A percentile compares a stretch with the other conserved stretches of the same genome.
These are phyloP conservation scores for Tuberolachnus salignus DNA, from an alignment of 2,888 invertebrate species.

Conservation along the genomic window DNA sequence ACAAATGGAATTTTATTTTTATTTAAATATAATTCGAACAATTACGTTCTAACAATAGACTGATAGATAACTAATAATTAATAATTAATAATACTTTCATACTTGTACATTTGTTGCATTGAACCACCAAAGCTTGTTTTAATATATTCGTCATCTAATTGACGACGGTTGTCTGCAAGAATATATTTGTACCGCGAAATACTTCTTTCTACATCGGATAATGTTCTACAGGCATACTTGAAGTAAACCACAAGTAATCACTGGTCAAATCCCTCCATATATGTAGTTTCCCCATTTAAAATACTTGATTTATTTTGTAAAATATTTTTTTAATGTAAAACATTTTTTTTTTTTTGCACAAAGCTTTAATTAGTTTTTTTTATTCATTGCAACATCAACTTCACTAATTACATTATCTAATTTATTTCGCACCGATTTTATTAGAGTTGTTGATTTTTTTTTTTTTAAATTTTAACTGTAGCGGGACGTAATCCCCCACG, in stretches of 20 bases:
- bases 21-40: too few relatives aligned
- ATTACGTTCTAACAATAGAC: too few relatives aligned
- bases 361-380: not conserved
- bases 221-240: not conserved
- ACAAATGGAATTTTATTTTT: too few relatives aligned
- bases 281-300: not conserved
- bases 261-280: not conserved
- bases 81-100: too few relatives aligned
- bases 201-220: not conserved
- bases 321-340: too few relatives aligned
- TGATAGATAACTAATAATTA: too few relatives aligned
- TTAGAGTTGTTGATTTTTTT: too few relatives aligned
- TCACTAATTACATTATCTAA: too few relatives aligned
- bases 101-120: conserved; percentile 3
- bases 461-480: too few relatives aligned
- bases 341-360: not conserved
- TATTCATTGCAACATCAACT: not conserved
- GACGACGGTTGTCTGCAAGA: too few relatives aligned
- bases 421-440: not conserved
- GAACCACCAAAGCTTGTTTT: not conserved
- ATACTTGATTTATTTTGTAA: not conserved
- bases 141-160: not conserved
- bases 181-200: too few relatives aligned
- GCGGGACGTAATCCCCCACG: too few relatives aligned
- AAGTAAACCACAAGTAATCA: not conserved